Percentiles rank a stretch among this genome's conserved stretches.
Evolutionary conservation across 2,113 vertebrate species (phyloP).

Genomic region (Scophthalmus maximus): DNA sequence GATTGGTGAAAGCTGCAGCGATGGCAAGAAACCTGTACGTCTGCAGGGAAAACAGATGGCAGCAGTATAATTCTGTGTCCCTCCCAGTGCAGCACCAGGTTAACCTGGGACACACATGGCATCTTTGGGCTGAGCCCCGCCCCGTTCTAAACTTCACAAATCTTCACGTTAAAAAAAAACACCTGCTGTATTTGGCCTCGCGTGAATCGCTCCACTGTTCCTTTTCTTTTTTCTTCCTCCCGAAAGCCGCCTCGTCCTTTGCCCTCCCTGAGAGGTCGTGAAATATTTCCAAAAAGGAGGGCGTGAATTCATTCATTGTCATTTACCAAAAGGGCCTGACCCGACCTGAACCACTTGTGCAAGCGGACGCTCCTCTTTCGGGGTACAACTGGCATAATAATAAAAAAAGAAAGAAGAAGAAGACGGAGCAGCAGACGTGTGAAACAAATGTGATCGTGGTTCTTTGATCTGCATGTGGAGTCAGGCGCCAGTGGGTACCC

Average conservation of each 20-base stretch:
- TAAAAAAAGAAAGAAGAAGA: too few species aligned
- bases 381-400: not conserved
- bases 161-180: constrained; percentile 51
- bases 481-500: not conserved
- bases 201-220: constrained; percentile 67
- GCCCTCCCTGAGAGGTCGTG: constrained; percentile 36
- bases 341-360: constrained; percentile 24
- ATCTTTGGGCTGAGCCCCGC: constrained; percentile 26
- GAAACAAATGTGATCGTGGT: not conserved
- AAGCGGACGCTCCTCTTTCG: constrained; percentile 19
- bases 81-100: constrained; percentile 28
- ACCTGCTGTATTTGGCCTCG: constrained; percentile 56
- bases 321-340: constrained; percentile 48
- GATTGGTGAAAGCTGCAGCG: not conserved
- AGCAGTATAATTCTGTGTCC: too few species aligned
- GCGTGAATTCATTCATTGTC: constrained; percentile 40
- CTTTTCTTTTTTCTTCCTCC: constrained; percentile 48
- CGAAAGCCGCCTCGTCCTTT: constrained; percentile 34
- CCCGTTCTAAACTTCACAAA: constrained; percentile 53
- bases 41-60: too few species aligned
- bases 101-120: constrained; percentile 46
- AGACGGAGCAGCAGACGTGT: too few species aligned
- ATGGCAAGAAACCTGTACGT: too few species aligned
- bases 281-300: constrained; percentile 51
- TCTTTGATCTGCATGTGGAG: constrained; percentile 18